These are phyloP conservation scores for Seira sanloemensis DNA, from an alignment of 2,888 invertebrate genomes.

Conservation along the genomic window DNA sequence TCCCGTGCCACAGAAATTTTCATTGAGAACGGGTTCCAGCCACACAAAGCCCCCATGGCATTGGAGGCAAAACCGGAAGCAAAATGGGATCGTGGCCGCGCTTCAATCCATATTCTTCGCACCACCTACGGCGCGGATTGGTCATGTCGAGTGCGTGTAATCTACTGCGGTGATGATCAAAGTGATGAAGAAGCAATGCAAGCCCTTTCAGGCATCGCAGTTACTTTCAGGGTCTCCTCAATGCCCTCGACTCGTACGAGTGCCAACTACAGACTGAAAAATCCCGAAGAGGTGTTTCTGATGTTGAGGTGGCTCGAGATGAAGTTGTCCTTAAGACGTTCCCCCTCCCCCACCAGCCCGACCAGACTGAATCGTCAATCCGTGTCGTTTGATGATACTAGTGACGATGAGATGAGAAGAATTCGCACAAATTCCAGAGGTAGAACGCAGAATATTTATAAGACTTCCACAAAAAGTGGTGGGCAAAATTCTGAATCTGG, in stretches of 20 bases:
- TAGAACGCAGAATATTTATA: slow-evolving; percentile 72
- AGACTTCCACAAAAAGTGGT: slow-evolving; percentile 38
- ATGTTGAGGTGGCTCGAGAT: slow-evolving; percentile 75
- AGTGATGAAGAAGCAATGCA: slow-evolving; percentile 76
- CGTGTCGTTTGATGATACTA: slow-evolving; percentile 70
- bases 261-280: slow-evolving; percentile 76
- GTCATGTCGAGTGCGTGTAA: slow-evolving; percentile 76
- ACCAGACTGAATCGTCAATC: slow-evolving; percentile 49
- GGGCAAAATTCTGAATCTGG: slow-evolving; percentile 35
- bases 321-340: slow-evolving; percentile 59
- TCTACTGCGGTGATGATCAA: slow-evolving; percentile 76
- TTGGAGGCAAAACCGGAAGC: slow-evolving; percentile 76
- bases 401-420: slow-evolving; percentile 72
- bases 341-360: slow-evolving; percentile 66
- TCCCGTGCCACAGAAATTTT: slow-evolving; percentile 75
- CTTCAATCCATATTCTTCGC: slow-evolving; percentile 76
- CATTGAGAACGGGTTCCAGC: slow-evolving; percentile 75
- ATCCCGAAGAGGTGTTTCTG: slow-evolving; percentile 76
- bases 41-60: slow-evolving; percentile 75
- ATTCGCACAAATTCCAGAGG: slow-evolving; percentile 72
- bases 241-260: slow-evolving; percentile 75
- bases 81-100: slow-evolving; percentile 76
- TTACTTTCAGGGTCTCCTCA: slow-evolving; percentile 76
- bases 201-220: slow-evolving; percentile 76
- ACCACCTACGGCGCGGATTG: slow-evolving; percentile 77